Evolutionary conservation across 2,888 invertebrate genomes (phyloP), one percentile per base, ranked within the genome.

Genomic region (Drosophila borborema): DNA sequence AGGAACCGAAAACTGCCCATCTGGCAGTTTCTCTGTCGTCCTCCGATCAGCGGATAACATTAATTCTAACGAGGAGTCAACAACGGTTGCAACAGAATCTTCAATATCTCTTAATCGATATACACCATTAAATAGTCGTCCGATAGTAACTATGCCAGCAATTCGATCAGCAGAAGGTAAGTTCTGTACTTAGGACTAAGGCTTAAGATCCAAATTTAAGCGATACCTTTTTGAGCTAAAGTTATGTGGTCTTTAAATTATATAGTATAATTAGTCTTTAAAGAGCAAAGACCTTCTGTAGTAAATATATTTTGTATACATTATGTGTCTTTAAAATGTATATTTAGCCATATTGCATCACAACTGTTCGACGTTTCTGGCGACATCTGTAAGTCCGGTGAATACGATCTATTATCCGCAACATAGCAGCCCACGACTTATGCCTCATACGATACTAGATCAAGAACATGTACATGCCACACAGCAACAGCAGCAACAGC

Each of bases 371-470:
- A 67, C 88, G n/a, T 64, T 91, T 53, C 93, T 94, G 72, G 92
- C 94, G 49, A 94, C 94, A 91, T 93, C 94, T 12, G 92, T 93
- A 3, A 94, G 94, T 89, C 94, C 94, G 16, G 93, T 74, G 0
- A 85, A 93, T 73, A 91, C 91, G 1, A 89, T 95, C 91, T 94
- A 95, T 93, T 94, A 94, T 73, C 93, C 92, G 0, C 90, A 90
- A 49, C 93, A 92, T 18, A 90, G 88, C 56, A 93, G 92, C 69
- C 91, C 93, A 2, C 66, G 85, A 23, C 40, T 77, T 28, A 41
- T 70, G n/a, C 31, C 75, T 23, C 86, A 91, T 58, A n/a, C 63
- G n/a, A 40, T 65, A 34, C 63, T 72, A 12, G 85, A 72, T 93
- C 94, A 66, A 14, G 90, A 92, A 18, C 66, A 72, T n/a, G 62